A percentile compares a stretch with the other conserved stretches of the same genome.
Conservation (phyloP, 2,888 invertebrate genomes). For the Pollenia angustigena region DNA sequence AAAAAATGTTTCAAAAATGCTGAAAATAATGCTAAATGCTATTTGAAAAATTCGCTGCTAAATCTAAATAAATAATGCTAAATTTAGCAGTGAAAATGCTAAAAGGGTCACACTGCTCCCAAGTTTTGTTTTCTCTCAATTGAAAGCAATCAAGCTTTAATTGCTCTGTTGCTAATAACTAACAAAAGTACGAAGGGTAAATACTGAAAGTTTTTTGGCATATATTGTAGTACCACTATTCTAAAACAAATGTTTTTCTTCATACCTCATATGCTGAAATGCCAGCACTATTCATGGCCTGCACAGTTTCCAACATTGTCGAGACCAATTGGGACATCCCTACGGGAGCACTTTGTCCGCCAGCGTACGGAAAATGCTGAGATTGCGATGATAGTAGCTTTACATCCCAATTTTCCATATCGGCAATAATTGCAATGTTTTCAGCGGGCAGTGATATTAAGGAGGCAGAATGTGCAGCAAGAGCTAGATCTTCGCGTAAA, state of each 20-base stretch:
- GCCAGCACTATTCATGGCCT: constrained; percentile 90
- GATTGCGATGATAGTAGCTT: constrained; percentile 85
- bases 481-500: constrained; percentile 85
- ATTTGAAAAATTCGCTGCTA: too few species aligned
- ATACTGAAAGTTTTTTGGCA: too few species aligned
- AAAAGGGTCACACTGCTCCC: too few species aligned
- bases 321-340: constrained; percentile 93
- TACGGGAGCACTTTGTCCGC: constrained; percentile 85
- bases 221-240: too few species aligned
- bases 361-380: constrained; percentile 85
- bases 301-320: constrained; percentile 92
- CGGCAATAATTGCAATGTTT: constrained; percentile 92
- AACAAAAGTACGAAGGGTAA: too few species aligned
- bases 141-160: too few species aligned
- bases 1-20: too few species aligned
- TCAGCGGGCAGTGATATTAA: constrained; percentile 90
- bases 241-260: neutral
- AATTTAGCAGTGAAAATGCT: too few species aligned
- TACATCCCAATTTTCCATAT: constrained; percentile 91
- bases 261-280: constrained; percentile 91
- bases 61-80: too few species aligned
- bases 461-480: constrained; percentile 85
- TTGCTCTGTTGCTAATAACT: too few species aligned
- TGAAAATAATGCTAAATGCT: too few species aligned
- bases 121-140: too few species aligned